Base-by-base conservation (phyloP, 2,888 invertebrate species). In the Halictus quadricinctus region DNA sequence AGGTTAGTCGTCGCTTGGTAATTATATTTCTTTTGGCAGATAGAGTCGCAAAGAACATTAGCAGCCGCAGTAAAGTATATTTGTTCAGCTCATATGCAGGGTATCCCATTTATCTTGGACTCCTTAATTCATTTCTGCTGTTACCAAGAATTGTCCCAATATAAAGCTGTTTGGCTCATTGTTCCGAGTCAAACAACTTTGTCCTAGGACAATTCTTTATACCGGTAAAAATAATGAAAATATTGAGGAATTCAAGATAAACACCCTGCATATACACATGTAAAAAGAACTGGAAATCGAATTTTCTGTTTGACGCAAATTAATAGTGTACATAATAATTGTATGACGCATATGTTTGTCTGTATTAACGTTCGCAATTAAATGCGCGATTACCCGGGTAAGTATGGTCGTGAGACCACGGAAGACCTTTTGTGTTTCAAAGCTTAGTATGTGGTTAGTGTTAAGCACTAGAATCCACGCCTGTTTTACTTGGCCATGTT, bases 1-100 rank as follows among this genome's bases (percentile, higher is more conserved):
- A 95, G 95, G 95, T 95, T 95, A 95, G 95, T 95, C 89, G 48
- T 66, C 36, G 70, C 80, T 81, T 84, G 64, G 74, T 78, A 77
- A 85, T 88, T 83, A 54, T 80, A 70, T 76, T 79, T 79, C 70
- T 70, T 58, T 76, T 43, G 73, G 58, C 72, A 69, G 48, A 48
- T 64, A 84, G 64, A 77, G 46, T 76, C 50, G 78, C 60, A 46
- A n/a, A 72, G 72, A 43, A 70, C 29, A 41, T 64, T 79, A 73
- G 46, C 36, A 15, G 46, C 43, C 25, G 48, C 25, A 72, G 58
- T 72, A 76, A 79, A 69, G 41, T 84, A 46, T 84, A 54, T 72
- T 72, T 83, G 64, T 72, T 29, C 64, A 83, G 84, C 77, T 86
- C 60, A 64, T 77, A 66, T 73, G n/a, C 58, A 58, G 58, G n/a